These are phyloP conservation scores for Hipposideros larvatus DNA, from an alignment of 2,797 vertebrate genomes.

Conservation along the genomic window DNA sequence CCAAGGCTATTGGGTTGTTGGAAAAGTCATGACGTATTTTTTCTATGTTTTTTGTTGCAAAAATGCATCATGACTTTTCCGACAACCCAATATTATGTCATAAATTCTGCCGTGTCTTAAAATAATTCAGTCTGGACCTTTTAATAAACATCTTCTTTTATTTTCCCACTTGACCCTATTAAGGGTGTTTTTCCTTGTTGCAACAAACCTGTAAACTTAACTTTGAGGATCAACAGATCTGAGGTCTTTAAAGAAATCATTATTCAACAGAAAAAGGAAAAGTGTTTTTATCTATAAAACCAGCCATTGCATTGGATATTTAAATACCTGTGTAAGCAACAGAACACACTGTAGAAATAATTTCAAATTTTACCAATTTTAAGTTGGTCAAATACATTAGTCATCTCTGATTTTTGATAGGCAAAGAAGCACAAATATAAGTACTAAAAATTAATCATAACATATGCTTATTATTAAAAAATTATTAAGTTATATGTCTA, in stretches of 20 bases:
- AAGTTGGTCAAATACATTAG: background rate
- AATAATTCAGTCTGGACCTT: background rate
- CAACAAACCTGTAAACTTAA: background rate
- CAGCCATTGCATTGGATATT: background rate
- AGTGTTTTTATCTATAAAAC: background rate
- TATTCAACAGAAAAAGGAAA: background rate
- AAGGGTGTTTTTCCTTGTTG: background rate
- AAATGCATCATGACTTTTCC: too few relatives aligned
- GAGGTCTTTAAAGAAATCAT: background rate
- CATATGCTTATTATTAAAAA: background rate
- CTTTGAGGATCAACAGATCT: background rate
- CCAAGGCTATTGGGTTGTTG: background rate
- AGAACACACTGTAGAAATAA: background rate
- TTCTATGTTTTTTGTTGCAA: too few relatives aligned
- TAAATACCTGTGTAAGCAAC: background rate
- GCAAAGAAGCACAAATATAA: background rate
- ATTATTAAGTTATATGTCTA: background rate
- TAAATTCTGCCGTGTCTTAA: background rate
- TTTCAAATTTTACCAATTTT: background rate
- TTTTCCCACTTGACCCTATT: background rate
- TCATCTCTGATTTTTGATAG: background rate
- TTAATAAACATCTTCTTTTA: background rate
- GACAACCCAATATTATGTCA: background rate
- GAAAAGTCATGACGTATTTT: too few relatives aligned
- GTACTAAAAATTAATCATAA: background rate